Conservation (phyloP, 2,888 invertebrate genomes). For the Campoletis raptor region DNA sequence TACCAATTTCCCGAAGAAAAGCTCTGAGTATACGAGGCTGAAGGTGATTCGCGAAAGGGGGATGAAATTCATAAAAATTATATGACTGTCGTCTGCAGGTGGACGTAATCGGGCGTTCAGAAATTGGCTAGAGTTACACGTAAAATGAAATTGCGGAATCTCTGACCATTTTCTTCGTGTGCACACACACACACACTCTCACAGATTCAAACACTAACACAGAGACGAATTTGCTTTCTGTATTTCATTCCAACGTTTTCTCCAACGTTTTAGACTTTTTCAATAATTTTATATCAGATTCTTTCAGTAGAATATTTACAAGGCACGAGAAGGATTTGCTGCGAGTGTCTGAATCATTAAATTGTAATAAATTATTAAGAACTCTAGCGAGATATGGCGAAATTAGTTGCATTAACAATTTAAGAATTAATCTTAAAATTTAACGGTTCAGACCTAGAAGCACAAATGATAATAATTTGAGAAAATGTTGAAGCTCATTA, state of each 20-base stretch:
- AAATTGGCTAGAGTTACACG: constrained; percentile 56
- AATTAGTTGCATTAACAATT: neutral
- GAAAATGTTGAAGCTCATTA: neutral
- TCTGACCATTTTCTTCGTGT: constrained; percentile 23
- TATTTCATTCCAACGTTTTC: neutral
- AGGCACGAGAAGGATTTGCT: neutral
- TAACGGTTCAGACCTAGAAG: neutral
- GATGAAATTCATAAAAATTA: constrained; percentile 67
- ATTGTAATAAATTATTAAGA: neutral
- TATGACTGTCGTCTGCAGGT: constrained; percentile 66
- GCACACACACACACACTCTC: neutral
- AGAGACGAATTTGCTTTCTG: neutral
- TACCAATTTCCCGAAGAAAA: constrained; percentile 59
- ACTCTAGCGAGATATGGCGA: neutral
- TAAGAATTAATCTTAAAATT: neutral
- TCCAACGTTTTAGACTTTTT: neutral
- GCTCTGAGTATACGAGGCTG: constrained; percentile 30
- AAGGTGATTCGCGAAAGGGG: constrained; percentile 17
- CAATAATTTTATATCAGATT: neutral
- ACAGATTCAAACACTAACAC: neutral
- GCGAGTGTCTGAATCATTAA: neutral
- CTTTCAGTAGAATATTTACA: neutral
- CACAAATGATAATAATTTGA: neutral
- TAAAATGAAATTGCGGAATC: constrained; percentile 57
- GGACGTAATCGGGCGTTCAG: constrained; percentile 57